Conservation (phyloP, 1,140 invertebrate genomes). For the Heliconius melpomene region DNA sequence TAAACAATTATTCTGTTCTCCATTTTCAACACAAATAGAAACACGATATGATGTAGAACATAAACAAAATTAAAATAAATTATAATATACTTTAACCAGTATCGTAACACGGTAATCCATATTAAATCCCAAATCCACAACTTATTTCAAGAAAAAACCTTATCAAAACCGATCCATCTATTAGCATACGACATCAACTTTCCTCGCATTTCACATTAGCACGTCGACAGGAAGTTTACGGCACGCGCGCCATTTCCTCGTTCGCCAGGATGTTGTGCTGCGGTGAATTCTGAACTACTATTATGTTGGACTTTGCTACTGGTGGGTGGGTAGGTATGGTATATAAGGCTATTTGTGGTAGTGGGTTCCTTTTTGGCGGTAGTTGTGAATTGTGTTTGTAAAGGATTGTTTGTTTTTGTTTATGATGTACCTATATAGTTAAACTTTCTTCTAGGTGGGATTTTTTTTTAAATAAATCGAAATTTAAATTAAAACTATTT, state of each 20-base stretch:
- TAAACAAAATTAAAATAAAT: too few species aligned
- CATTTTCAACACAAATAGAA: too few species aligned
- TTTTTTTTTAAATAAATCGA: too few species aligned
- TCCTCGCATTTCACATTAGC: slow-evolving; percentile 23
- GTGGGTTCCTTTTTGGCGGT: slow-evolving; percentile 40
- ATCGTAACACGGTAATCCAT: too few species aligned
- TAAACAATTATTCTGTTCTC: too few species aligned
- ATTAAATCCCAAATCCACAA: background rate
- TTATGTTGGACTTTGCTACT: background rate
- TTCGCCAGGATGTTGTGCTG: slow-evolving; percentile 66
- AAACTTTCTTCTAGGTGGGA: too few species aligned
- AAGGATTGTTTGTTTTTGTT: too few species aligned
- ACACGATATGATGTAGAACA: too few species aligned
- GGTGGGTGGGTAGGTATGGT: background rate
- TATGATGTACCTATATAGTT: too few species aligned
- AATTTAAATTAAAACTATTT: too few species aligned
- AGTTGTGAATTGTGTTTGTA: background rate
- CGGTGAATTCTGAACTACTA: slow-evolving; percentile 42
- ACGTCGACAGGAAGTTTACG: slow-evolving; percentile 60
- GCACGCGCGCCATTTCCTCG: slow-evolving; percentile 66
- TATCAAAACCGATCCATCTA: background rate
- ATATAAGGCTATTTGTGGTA: slow-evolving; percentile 45
- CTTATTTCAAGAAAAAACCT: background rate
- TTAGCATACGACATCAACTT: slow-evolving; percentile 37
- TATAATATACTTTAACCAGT: too few species aligned